Percentiles rank a stretch among this genome's conserved stretches.
These are phyloP conservation scores for Grammomys surdaster DNA, from an alignment of 2,113 vertebrate genomes.

Conservation along the genomic window DNA sequence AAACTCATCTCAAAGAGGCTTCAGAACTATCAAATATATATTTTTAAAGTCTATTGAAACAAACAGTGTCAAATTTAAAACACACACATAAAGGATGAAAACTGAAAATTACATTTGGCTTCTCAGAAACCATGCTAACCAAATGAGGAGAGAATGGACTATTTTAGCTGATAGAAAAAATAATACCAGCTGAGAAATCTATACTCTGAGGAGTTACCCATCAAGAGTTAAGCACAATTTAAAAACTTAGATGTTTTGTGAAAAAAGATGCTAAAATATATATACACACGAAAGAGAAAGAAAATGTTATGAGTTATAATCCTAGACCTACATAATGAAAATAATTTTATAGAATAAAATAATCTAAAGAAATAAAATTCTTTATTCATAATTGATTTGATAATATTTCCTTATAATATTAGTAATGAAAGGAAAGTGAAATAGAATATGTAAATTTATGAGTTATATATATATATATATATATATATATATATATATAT, in stretches of 20 bases:
- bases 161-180: background rate
- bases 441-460: background rate
- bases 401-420: background rate
- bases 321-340: background rate
- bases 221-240: background rate
- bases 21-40: background rate
- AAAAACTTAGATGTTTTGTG: background rate
- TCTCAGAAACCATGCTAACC: background rate
- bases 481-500: no score
- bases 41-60: background rate
- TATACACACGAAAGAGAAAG: background rate
- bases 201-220: background rate
- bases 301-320: background rate
- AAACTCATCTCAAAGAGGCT: background rate
- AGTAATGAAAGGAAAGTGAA: background rate
- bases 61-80: background rate
- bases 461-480: no score
- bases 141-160: background rate
- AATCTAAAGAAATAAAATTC: background rate
- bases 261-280: background rate
- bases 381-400: background rate
- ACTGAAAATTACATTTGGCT: background rate
- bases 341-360: background rate
- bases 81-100: background rate
- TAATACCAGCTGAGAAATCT: background rate